These are phyloP conservation scores for Syndactyla subalaris DNA, from an alignment of 2,797 vertebrate species.

Conservation along the genomic window DNA sequence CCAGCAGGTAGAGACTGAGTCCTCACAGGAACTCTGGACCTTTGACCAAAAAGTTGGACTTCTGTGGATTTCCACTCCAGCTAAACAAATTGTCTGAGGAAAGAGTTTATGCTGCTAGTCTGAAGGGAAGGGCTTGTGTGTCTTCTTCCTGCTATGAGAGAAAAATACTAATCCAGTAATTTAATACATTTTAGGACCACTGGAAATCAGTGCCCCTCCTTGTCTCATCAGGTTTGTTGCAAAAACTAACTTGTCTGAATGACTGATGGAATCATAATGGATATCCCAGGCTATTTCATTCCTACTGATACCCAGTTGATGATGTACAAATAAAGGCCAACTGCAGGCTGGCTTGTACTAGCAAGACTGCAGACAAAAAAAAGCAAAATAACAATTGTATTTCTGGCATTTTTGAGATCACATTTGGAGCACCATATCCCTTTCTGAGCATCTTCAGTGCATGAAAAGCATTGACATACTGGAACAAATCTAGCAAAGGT, in stretches of 20 bases:
- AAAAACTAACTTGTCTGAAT: background rate
- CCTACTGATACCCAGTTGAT: background rate
- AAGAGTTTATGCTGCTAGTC: background rate
- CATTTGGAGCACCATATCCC: background rate
- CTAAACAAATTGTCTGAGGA: background rate
- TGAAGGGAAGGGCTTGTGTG: background rate
- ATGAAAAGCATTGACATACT: background rate
- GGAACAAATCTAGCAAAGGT: background rate
- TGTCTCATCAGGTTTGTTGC: background rate
- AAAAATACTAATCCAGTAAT: background rate
- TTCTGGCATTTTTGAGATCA: background rate
- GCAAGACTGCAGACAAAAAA: background rate
- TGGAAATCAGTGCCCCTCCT: background rate
- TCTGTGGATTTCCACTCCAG: background rate
- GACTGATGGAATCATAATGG: background rate
- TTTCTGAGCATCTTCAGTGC: background rate
- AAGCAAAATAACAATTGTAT: background rate
- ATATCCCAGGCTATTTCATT: background rate
- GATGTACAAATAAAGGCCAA: background rate
- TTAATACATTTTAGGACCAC: background rate
- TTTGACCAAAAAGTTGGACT: background rate
- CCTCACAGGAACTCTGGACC: background rate
- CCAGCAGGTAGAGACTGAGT: background rate
- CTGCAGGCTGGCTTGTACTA: background rate
- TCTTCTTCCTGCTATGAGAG: background rate